Evolutionary conservation across 2,888 invertebrate species (phyloP), one percentile per base, ranked within the genome.

Genomic region (Aphidius colemani): DNA sequence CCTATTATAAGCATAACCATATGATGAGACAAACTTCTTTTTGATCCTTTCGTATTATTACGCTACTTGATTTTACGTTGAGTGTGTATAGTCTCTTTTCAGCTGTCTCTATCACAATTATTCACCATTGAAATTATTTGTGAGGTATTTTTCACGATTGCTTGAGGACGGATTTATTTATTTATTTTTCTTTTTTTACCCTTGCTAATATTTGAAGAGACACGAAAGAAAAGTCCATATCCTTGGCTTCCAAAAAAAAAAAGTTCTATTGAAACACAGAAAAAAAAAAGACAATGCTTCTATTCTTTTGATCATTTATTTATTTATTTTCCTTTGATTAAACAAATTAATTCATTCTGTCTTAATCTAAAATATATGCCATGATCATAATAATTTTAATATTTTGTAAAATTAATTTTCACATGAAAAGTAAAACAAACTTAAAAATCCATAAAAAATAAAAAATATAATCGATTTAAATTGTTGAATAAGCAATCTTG

Each of bases 41-140:
- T 11, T 48, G 48, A 43, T 59, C 59, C 60, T 55, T 53, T 66
- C 61, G 77, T 72, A 80, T 81, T 81, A 81, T 81, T 81, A 81
- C 81, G 81, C 79, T 81, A 78, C 81, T 81, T 81, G 80, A 81
- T 81, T 81, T 79, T 74, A 74, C 78, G 74, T 75, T 77, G 74
- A 73, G 75, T 55, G 55, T 45, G 2, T 18, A 18, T 18, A 30
- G 30, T 30, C 30, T 30, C 30, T 30, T 30, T 39, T 76, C 77
- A 76, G 79, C 79, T 79, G 79, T 79, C 79, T 78, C 48, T 53
- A 30, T 30, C 30, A 30, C 61, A 79, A 79, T 79, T 78, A 79
- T 79, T 77, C 77, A 73, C 76, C 71, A 78, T 79, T 76, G 78
- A 79, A 78, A 74, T 77, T 75, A 30, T 48, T n/a, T 3, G 68